Percentiles rank a stretch among this genome's conserved stretches.
Conservation (phyloP, 2,888 invertebrate species). For the Cyclophora albipunctata region DNA sequence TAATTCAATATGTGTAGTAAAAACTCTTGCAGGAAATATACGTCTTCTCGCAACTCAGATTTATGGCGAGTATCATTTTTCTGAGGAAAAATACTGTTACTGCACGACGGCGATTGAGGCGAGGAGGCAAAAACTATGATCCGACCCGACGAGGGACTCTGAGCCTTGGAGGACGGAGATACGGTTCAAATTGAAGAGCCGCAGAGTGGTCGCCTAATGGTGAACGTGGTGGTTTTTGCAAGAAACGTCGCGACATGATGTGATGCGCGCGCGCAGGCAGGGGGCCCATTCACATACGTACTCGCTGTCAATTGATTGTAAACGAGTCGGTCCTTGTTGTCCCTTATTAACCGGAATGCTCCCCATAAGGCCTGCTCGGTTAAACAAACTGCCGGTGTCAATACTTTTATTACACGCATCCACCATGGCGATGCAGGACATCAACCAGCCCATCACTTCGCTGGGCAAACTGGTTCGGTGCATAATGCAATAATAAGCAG, state of each 20-base stretch:
- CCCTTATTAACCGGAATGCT: too few relatives aligned
- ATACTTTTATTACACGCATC: too few relatives aligned
- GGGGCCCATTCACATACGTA: constrained; percentile 58
- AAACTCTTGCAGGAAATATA: constrained; percentile 19
- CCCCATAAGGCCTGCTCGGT: too few relatives aligned
- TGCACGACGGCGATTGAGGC: constrained; percentile 18
- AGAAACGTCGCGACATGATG: constrained; percentile 23
- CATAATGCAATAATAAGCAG: too few relatives aligned
- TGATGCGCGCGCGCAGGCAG: constrained; percentile 35
- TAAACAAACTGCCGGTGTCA: too few relatives aligned
- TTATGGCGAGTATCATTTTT: constrained; percentile 21
- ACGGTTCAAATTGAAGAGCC: constrained; percentile 2
- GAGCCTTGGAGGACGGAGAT: background rate
- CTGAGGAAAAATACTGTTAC: constrained; percentile 22
- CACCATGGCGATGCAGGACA: too few relatives aligned
- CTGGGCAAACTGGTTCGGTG: too few relatives aligned
- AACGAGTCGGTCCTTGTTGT: constrained; percentile 5
- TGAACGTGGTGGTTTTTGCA: constrained; percentile 32
- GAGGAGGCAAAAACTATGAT: constrained; percentile 14
- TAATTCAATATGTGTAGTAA: constrained; percentile 13
- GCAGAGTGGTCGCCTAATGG: constrained; percentile 10
- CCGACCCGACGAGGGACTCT: background rate
- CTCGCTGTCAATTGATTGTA: constrained; percentile 49
- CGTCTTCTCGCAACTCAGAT: constrained; percentile 21
- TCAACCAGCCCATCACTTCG: too few relatives aligned